These are phyloP conservation scores for Byasa hedistus DNA, from an alignment of 2,888 invertebrate genomes.

Conservation along the genomic window DNA sequence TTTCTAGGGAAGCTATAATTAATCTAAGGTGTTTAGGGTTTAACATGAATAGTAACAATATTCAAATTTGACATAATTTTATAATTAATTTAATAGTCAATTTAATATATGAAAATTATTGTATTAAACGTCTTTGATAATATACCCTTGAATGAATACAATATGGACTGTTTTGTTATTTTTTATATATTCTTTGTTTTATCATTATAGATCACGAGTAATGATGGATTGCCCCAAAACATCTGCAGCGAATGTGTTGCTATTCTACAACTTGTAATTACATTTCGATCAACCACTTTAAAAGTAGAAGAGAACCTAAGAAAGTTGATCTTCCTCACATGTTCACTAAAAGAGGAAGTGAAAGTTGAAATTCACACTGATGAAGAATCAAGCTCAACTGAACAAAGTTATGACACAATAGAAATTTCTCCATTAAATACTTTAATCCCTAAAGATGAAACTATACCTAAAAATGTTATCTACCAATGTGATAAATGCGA, in stretches of 20 bases:
- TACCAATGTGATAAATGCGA: constrained; percentile 65
- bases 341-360: constrained; percentile 41
- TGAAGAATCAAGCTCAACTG: constrained; percentile 39
- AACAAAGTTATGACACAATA: constrained; percentile 34
- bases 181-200: not conserved
- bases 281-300: constrained; percentile 57
- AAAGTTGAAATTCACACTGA: constrained; percentile 41
- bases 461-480: constrained; percentile 35
- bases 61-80: no score
- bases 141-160: no score
- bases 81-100: no score
- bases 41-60: not conserved
- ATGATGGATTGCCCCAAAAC: constrained; percentile 81
- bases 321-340: constrained; percentile 42
- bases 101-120: no score
- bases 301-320: constrained; percentile 56
- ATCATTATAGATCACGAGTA: constrained; percentile 52
- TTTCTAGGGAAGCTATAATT: not conserved
- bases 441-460: constrained; percentile 38
- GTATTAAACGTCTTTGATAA: no score
- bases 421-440: constrained; percentile 34
- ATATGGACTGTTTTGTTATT: not conserved
- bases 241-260: constrained; percentile 79
- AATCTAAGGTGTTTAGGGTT: not conserved
- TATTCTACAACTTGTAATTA: constrained; percentile 69